Evolutionary conservation across 2,797 vertebrate genomes (phyloP).

Genomic region (Alfaro cultratus): DNA sequence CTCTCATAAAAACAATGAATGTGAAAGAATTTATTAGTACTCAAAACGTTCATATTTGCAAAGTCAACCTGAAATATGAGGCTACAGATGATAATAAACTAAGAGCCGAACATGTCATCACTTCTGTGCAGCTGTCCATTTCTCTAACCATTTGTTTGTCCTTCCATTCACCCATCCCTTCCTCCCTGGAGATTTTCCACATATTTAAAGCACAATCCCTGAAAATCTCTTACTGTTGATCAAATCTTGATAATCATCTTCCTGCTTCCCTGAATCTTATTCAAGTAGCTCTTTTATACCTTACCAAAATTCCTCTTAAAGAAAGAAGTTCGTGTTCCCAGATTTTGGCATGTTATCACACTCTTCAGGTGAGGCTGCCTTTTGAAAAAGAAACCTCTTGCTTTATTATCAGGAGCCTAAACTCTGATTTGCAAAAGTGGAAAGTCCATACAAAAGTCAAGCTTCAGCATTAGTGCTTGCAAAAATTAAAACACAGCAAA

Average conservation of each 20-base stretch:
- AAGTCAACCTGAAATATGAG: no score
- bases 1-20: no score
- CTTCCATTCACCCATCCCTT: background rate
- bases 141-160: background rate
- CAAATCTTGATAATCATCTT: background rate
- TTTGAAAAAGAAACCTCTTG: background rate
- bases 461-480: background rate
- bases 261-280: background rate
- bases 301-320: background rate
- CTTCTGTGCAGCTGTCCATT: background rate
- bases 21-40: no score
- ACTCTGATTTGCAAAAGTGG: background rate
- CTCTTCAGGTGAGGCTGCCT: background rate
- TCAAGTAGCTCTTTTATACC: background rate
- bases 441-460: background rate
- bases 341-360: background rate
- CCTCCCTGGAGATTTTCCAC: background rate
- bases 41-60: no score
- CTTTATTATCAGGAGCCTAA: background rate
- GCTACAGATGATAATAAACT: no score
- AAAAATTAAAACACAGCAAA: background rate
- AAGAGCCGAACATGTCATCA: no score
- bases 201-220: background rate
- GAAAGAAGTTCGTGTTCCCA: background rate
- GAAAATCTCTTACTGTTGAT: background rate